Conservation (phyloP, 2,888 invertebrate species). For the Pandemis cinnamomeana region DNA sequence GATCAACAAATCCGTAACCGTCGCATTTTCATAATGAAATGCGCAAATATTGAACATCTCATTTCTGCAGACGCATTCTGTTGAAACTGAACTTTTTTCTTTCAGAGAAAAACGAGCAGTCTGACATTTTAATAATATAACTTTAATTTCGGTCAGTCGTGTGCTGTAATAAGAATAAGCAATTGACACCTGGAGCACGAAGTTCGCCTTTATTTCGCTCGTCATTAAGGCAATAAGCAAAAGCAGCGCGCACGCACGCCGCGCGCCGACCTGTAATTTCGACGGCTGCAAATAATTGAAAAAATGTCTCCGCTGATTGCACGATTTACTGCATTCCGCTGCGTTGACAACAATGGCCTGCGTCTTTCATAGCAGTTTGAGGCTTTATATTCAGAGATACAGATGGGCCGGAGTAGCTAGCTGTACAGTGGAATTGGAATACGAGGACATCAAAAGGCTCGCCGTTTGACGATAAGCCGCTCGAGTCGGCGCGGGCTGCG, state of each 20-base stretch:
- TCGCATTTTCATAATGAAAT: slow-evolving; percentile 38
- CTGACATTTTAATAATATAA: slow-evolving; percentile 58
- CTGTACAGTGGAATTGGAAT: slow-evolving; percentile 2
- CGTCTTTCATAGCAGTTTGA: slow-evolving; percentile 7
- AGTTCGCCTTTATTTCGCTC: slow-evolving; percentile 48
- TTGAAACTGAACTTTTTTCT: slow-evolving; percentile 2
- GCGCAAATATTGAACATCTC: slow-evolving; percentile 26
- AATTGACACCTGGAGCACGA: slow-evolving; percentile 67
- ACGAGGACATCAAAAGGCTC: slow-evolving; percentile 27
- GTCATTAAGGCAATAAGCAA: slow-evolving; percentile 44
- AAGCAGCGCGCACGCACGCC: slow-evolving; percentile 49
- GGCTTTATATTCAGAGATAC: neutral
- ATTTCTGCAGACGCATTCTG: slow-evolving; percentile 22
- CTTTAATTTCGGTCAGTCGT: slow-evolving; percentile 50
- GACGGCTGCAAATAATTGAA: slow-evolving; percentile 60
- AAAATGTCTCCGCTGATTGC: slow-evolving; percentile 43
- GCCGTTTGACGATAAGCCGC: slow-evolving; percentile 28
- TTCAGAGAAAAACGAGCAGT: neutral
- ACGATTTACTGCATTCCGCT: slow-evolving; percentile 48
- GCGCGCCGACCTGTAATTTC: slow-evolving; percentile 60
- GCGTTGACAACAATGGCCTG: slow-evolving; percentile 27
- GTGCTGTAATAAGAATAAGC: slow-evolving; percentile 53
- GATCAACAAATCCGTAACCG: slow-evolving; percentile 40
- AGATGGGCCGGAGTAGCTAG: slow-evolving; percentile 1
- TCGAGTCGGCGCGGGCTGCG: slow-evolving; percentile 8